Conservation (phyloP, 2,888 invertebrate genomes). For the Argyresthia goedartella region DNA sequence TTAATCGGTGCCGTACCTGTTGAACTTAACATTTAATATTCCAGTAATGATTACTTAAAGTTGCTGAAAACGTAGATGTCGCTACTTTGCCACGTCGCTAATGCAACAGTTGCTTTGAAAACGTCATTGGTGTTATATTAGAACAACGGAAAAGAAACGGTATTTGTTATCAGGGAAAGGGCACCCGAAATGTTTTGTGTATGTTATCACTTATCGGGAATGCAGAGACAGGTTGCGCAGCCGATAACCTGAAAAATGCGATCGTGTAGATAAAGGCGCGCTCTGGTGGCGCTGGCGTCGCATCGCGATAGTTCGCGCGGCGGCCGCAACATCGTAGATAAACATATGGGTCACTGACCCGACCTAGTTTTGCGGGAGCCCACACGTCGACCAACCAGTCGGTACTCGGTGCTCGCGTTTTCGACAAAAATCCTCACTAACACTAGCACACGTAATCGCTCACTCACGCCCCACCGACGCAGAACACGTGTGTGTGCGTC, state of each 20-base stretch:
- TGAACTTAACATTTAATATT: too few species aligned
- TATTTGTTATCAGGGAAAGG: too few species aligned
- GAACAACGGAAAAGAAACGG: too few species aligned
- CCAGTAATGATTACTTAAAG: too few species aligned
- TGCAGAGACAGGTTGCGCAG: constrained; percentile 56
- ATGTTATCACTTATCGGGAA: not conserved
- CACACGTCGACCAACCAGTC: constrained; percentile 21
- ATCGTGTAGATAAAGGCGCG: constrained; percentile 22
- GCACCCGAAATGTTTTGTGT: not conserved
- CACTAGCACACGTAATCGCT: constrained; percentile 23
- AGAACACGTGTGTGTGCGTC: constrained; percentile 7
- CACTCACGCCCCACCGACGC: constrained; percentile 16
- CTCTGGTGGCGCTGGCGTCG: constrained; percentile 3
- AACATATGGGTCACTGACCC: constrained; percentile 70
- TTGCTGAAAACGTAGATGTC: too few species aligned
- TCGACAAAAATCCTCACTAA: constrained; percentile 38
- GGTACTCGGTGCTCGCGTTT: constrained; percentile 48
- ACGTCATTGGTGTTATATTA: too few species aligned
- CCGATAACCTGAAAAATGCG: constrained; percentile 61
- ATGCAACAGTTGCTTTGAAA: too few species aligned
- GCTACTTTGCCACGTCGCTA: too few species aligned
- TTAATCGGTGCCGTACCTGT: not conserved
- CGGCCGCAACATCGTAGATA: constrained; percentile 46
- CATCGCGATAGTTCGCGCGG: constrained; percentile 15
- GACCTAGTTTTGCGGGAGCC: constrained; percentile 54